Conservation (phyloP, 1,140 invertebrate species). For the Lasioglossum albipes region DNA sequence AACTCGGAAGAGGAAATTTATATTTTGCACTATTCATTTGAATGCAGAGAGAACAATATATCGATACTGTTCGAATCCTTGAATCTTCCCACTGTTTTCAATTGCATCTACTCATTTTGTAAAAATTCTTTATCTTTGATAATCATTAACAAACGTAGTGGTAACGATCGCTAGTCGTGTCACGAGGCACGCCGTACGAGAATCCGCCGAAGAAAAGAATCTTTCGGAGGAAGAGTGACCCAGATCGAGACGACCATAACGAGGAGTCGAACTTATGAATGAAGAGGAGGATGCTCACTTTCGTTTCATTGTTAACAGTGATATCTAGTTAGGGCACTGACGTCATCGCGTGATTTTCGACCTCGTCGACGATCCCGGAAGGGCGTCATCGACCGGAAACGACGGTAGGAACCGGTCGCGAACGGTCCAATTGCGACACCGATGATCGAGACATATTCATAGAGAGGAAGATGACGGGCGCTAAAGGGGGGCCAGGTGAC, state of each 20-base stretch:
- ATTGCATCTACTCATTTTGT: too few species aligned
- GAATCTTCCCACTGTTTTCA: too few species aligned
- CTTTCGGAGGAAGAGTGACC: neutral
- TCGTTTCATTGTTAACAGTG: neutral
- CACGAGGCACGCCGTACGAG: neutral
- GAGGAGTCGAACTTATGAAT: neutral
- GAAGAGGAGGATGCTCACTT: neutral
- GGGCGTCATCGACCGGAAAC: neutral
- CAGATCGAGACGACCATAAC: neutral
- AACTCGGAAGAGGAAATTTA: too few species aligned
- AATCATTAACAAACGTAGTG: neutral
- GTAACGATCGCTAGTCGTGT: neutral
- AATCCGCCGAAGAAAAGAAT: neutral
- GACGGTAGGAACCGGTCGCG: too few species aligned
- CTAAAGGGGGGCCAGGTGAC: constrained; percentile 14
- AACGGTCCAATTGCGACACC: neutral
- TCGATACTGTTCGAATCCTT: too few species aligned
- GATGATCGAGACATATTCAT: neutral
- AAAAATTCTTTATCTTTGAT: too few species aligned
- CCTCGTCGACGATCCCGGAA: neutral
- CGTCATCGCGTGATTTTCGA: constrained; percentile 3
- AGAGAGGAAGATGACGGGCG: neutral
- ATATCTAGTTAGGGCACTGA: neutral
- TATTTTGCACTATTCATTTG: too few species aligned
- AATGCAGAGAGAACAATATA: too few species aligned